Base-by-base conservation (phyloP, 2,113 vertebrate species). In the Pseudopipra pipra region DNA sequence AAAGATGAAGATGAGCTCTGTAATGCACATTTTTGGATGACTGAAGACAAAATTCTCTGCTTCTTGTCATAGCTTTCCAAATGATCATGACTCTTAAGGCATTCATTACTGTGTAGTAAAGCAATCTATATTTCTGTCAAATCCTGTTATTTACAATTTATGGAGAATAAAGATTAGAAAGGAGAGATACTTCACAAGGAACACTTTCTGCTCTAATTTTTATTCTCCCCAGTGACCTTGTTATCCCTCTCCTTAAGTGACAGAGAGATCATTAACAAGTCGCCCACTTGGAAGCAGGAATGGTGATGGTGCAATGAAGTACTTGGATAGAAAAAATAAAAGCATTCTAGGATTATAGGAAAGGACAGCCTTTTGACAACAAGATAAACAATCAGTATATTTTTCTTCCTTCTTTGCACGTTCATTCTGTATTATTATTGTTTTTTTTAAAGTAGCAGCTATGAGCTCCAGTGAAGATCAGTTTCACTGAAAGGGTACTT, bases 121-220 rank as follows among this genome's bases (percentile, higher is more conserved):
- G 67, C 82, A 96, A 94, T 93, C 75, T 93, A 39, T 88, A 89
- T 85, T 93, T 95, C 83, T 90, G 91, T 95, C 95, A 96, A 91
- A 92, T 91, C 52, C 63, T 33, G 70, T 95, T 97, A 96, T 94
- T 96, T 95, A 95, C 89, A 81, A 94, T 86, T 96, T 93, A 86
- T 73, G 52, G 71, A 91, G 76, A 96, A 95, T 85, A 90, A 95
- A 88, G 67, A 87, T 92, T 89, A 95, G 85, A 88, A 88, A 90
- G 44, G 52, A 81, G 59, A 87, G 70, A 76, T 7, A 84, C 39
- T 85, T 81, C 78, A 70, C 21, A 77, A 91, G n/a, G 75, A 93
- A 74, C 56, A 15, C 18, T 47, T 90, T 82, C 78, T 78, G 18
- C 47, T 87, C 71, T 89, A 70, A 78, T 92, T 92, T 93, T 78